Base-by-base conservation (phyloP, 2,888 invertebrate species). In the Polyommatus iphigenia region DNA sequence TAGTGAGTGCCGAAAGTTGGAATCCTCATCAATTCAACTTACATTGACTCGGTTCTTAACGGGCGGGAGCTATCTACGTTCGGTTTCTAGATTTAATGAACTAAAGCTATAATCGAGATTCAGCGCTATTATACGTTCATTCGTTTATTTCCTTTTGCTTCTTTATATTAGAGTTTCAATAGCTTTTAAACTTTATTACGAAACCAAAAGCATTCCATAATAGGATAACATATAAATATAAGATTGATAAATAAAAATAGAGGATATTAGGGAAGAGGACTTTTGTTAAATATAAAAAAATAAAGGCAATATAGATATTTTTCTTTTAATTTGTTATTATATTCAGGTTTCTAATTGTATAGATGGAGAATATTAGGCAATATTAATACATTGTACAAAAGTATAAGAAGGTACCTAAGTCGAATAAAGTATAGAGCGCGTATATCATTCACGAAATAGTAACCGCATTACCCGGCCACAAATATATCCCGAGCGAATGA, bases 11-110 rank as follows among this genome's bases (percentile, higher is more conserved):
- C 76, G 71, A 79, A 80, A 80, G 80, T 80, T 80, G 76, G 80
- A 72, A 77, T 79, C 80, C 79, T 79, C 80, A 80, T 80, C 80
- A 80, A 80, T 80, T 79, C 78, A 79, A 79, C 72, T 79, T 72
- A 75, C 79, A 79, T 78, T 78, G 78, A 80, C 77, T 80, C 76
- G 75, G 46, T 50, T 75, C 75, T 75, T 75, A 75, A 75, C 46
- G 50, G 36, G 46, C 50, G 75, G 54, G 50, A 75, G 13, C 75
- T 73, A 50, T 73, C 73, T 75, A 29, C 75, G 75, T 54, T 75
- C 29, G 75, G 20, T 75, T 75, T 75, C 75, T 75, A 75, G 75
- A 50, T 75, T 75, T 50, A 75, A 75, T 75, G 75, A 75, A 75
- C 29, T 72, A 72, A 20, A 72, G 72, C 41, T 20, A 41, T 72